phyloP scores from a whole-genome alignment of 1,140 invertebrate species.

The Nymphalis io region DNA sequence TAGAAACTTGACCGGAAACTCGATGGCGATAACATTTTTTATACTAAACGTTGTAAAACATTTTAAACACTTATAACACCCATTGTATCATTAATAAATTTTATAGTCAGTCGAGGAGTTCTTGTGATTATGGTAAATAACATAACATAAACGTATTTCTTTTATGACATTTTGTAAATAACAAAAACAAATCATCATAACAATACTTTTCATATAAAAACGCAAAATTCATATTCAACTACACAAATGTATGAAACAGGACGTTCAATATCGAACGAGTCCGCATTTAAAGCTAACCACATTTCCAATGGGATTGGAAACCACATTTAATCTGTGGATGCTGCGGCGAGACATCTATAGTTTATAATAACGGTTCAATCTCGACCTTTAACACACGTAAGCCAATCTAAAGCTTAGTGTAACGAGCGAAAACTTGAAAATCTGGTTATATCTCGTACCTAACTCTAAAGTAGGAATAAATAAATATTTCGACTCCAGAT shows the following conservation, averaged over 20 bases:
- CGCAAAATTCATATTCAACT: not conserved
- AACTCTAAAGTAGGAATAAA: not conserved
- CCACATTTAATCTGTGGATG: conserved; percentile 16
- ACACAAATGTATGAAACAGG: not conserved
- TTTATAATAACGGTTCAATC: conserved; percentile 16
- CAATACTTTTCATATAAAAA: not conserved
- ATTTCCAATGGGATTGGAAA: conserved; percentile 14
- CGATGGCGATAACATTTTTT: too few relatives aligned
- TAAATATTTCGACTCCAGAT: conserved; percentile 3
- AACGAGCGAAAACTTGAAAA: conserved; percentile 10
- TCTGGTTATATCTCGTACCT: conserved; percentile 11
- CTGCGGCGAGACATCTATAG: conserved; percentile 4
- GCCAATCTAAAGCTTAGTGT: conserved; percentile 12
- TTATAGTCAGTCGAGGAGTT: too few relatives aligned
- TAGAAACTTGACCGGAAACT: too few relatives aligned
- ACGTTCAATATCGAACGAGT: conserved; percentile 10
- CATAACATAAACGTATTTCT: too few relatives aligned
- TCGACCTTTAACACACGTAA: conserved; percentile 10
- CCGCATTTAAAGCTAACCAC: conserved; percentile 7
- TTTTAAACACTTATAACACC: too few relatives aligned
- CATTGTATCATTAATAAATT: too few relatives aligned
- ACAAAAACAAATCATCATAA: not conserved
- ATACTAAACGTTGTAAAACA: too few relatives aligned
- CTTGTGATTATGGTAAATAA: too few relatives aligned
- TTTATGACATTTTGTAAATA: too few relatives aligned